Conservation (phyloP, 2,888 invertebrate species). For the Malachius bipustulatus region DNA sequence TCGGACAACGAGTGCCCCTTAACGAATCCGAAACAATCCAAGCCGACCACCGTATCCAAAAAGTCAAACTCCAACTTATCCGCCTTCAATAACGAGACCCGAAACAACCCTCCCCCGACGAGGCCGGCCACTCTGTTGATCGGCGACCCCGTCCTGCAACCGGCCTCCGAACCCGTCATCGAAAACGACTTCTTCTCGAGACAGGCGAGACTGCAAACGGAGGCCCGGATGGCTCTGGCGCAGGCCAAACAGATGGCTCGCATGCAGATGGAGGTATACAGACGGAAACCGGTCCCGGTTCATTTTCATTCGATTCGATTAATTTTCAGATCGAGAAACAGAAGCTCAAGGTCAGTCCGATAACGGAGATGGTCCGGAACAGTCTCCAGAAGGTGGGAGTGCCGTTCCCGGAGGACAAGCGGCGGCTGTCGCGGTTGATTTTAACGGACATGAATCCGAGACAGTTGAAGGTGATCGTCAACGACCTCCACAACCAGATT, state of each 20-base stretch:
- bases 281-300: not conserved
- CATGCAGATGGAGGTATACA: constrained; percentile 73
- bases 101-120: constrained; percentile 18
- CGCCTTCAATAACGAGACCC: constrained; percentile 10
- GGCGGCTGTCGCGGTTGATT: constrained; percentile 71
- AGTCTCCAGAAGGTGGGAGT: constrained; percentile 74
- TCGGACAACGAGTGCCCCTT: constrained; percentile 55
- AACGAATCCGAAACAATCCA: constrained; percentile 32
- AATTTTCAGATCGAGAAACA: constrained; percentile 47
- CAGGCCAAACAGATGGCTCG: constrained; percentile 87
- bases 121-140: constrained; percentile 33
- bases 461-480: constrained; percentile 87
- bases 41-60: constrained; percentile 22
- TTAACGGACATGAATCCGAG: constrained; percentile 89
- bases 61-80: constrained; percentile 10
- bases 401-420: constrained; percentile 69
- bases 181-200: constrained; percentile 72
- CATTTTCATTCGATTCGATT: constrained; percentile 2
- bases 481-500: constrained; percentile 88
- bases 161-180: constrained; percentile 37
- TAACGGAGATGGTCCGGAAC: constrained; percentile 73
- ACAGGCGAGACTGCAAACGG: constrained; percentile 72
- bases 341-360: constrained; percentile 62
- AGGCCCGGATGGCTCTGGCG: constrained; percentile 75
- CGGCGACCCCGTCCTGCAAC: constrained; percentile 40